phyloP scores from a whole-genome alignment of 2,888 invertebrate species.

The Lissocephala sabroskyi region DNA sequence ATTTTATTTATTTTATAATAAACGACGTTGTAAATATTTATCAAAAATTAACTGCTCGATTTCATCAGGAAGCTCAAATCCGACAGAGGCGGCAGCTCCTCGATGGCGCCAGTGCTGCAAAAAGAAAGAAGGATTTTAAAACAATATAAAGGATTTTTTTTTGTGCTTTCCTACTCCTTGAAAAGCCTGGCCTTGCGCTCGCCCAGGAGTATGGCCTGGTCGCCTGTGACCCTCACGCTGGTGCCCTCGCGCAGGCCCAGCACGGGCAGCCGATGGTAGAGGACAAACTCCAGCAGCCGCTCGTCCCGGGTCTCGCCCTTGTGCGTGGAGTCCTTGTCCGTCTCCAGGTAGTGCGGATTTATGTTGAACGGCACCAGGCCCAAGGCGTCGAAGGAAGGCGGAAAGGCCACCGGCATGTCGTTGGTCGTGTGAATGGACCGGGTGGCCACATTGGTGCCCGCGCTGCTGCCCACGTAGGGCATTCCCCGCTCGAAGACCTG shows the following conservation, averaged over 20 bases:
- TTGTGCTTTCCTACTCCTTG: constrained; percentile 74
- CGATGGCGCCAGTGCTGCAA: constrained; percentile 74
- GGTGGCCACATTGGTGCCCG: constrained; percentile 88
- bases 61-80: constrained; percentile 77
- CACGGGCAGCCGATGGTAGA: constrained; percentile 76
- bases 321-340: constrained; percentile 75
- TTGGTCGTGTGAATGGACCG: constrained; percentile 86
- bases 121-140: too few species aligned
- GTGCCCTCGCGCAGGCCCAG: constrained; percentile 83
- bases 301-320: constrained; percentile 87
- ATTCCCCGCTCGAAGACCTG: constrained; percentile 78
- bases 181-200: constrained; percentile 79
- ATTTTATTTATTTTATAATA: constrained; percentile 21
- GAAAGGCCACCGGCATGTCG: constrained; percentile 90
- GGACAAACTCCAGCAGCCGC: constrained; percentile 80
- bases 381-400: constrained; percentile 80
- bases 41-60: neutral
- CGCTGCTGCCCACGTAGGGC: constrained; percentile 85
- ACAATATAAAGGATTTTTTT: too few species aligned
- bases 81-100: constrained; percentile 75
- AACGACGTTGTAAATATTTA: too few species aligned
- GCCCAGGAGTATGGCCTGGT: constrained; percentile 77
- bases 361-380: constrained; percentile 86
- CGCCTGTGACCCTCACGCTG: constrained; percentile 77
- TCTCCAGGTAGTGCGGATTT: constrained; percentile 87